Conservation (phyloP, 2,797 vertebrate genomes). For the Austrolebias charrua region DNA sequence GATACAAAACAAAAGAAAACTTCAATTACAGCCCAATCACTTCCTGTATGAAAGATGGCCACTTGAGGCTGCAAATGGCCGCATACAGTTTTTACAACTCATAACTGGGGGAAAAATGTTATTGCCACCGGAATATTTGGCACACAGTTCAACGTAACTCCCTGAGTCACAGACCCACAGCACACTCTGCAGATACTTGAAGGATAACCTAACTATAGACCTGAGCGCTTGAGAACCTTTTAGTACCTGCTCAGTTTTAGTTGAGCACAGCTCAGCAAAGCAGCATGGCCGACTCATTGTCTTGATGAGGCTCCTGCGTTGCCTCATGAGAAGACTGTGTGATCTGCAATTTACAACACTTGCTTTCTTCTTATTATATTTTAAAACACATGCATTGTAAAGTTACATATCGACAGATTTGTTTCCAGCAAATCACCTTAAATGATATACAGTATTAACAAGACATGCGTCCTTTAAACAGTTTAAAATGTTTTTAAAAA, state of each 20-base stretch:
- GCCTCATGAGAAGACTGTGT: slow-evolving; percentile 43
- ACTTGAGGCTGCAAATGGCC: slow-evolving; percentile 33
- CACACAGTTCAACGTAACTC: slow-evolving; percentile 36
- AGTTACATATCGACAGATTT: slow-evolving; percentile 43
- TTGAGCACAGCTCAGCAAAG: slow-evolving; percentile 50
- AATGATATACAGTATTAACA: slow-evolving; percentile 22
- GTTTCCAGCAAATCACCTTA: slow-evolving; percentile 26
- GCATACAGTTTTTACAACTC: slow-evolving; percentile 46
- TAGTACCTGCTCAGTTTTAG: slow-evolving; percentile 44
- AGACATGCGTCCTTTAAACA: slow-evolving; percentile 14
- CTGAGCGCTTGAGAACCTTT: slow-evolving; percentile 43
- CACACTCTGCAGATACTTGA: slow-evolving; percentile 57
- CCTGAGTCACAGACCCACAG: slow-evolving; percentile 62
- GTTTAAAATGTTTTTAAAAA: too few species aligned
- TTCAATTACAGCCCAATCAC: slow-evolving; percentile 45
- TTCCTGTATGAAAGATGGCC: slow-evolving; percentile 40
- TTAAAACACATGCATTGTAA: slow-evolving; percentile 45
- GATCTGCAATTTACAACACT: slow-evolving; percentile 31
- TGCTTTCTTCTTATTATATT: slow-evolving; percentile 32
- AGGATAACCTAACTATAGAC: slow-evolving; percentile 54
- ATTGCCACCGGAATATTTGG: slow-evolving; percentile 56
- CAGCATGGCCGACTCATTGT: slow-evolving; percentile 59
- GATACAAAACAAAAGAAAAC: slow-evolving; percentile 39
- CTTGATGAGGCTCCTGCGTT: slow-evolving; percentile 39
- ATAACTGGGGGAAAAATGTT: slow-evolving; percentile 51